Percentiles rank a stretch among this genome's conserved stretches.
These are phyloP conservation scores for Piliocolobus tephrosceles DNA, from an alignment of 2,113 vertebrate species.

Conservation along the genomic window DNA sequence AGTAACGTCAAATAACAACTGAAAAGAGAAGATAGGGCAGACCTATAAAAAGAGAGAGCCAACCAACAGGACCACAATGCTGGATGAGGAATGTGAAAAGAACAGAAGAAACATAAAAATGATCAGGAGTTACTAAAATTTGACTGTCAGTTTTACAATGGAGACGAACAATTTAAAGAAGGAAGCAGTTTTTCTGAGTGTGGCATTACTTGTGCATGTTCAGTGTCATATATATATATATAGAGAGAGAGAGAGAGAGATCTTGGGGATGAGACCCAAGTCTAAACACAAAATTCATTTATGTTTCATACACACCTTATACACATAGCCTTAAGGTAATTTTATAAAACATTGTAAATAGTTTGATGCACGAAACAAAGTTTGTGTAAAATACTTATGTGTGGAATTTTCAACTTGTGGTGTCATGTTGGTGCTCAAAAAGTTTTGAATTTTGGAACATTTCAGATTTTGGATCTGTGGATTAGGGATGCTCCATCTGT, in stretches of 20 bases:
- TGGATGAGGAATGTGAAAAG: neutral
- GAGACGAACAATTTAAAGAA: conserved; percentile 43
- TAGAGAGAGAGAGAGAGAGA: neutral
- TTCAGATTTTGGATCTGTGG: neutral
- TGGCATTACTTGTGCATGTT: neutral
- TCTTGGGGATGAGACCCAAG: neutral
- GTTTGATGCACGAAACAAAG: neutral
- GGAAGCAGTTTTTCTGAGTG: neutral
- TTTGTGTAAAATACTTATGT: neutral
- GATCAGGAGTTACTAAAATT: neutral
- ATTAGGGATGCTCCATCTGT: neutral
- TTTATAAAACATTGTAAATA: neutral
- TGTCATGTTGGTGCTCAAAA: neutral
- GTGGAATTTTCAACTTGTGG: neutral
- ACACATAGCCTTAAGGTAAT: neutral
- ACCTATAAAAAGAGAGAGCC: neutral
- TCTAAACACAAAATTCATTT: neutral
- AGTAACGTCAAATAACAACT: neutral
- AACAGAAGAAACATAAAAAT: neutral
- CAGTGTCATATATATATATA: neutral
- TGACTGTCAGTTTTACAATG: neutral
- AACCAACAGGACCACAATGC: neutral
- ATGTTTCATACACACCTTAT: neutral
- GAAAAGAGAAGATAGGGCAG: neutral
- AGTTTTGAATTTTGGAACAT: neutral